Base-by-base conservation (phyloP, 2,797 vertebrate species). In the Tauraco hartlaubi region DNA sequence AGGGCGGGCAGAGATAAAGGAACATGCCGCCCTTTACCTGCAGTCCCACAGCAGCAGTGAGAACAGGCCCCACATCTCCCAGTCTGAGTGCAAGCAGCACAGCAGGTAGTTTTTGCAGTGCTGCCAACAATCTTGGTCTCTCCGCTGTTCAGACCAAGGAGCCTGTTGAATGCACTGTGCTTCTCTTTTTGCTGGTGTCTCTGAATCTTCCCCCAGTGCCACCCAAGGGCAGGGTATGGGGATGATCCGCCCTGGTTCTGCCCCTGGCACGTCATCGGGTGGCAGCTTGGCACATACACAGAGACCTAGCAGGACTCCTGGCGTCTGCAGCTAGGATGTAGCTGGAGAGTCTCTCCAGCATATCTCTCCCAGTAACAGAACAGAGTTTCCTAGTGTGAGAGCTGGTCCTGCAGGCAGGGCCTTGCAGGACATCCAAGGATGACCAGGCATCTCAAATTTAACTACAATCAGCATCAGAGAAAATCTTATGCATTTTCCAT, bases 231-330 rank as follows among this genome's bases (percentile, higher is more conserved):
- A 68, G 56, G 28, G 10, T 46, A 5, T 39, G 39, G 58, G 58
- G 19, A 3, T 58, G 16, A 13, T 55, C 43, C n/a, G n/a, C 4
- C 26, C 58, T 68, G 69, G 39, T 63, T 86, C 29, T 71, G 43
- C n/a, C 22, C 5, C 14, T 1, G 2, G 10, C 17, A 17, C 1
- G 2, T 41, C 14, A 1, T 31, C 1, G 0, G 4, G 21, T 46
- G 28, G 35, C n/a, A 66, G 33, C n/a, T 84, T 1, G 1, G 43
- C 52, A 17, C 15, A 29, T 11, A 3, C 7, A 3, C 3, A 11
- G 58, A 16, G 8, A 35, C 31, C 7, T 44, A 22, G 31, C 33
- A 37, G 59, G 33, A 54, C 51, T 89, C 16, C 66, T 76, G 72
- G 17, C n/a, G 59, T 37, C 51, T 28, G 3, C 19, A 73, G 58